A percentile compares a stretch with the other conserved stretches of the same genome.
phyloP scores from a whole-genome alignment of 2,888 invertebrate genomes.

The Onchidella celtica region DNA sequence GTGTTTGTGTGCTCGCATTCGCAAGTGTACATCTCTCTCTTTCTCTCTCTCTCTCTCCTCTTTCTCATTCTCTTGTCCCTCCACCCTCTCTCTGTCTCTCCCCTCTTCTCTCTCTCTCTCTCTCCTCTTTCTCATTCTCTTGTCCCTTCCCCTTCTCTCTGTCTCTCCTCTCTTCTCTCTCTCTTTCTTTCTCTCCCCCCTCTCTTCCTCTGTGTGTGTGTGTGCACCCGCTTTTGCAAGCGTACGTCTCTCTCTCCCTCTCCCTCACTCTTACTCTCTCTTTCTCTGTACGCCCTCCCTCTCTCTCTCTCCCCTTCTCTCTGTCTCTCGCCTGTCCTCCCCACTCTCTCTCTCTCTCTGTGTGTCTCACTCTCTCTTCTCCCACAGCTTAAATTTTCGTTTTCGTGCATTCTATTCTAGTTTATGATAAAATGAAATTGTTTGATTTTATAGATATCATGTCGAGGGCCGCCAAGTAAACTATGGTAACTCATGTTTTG shows the following conservation, averaged over 20 bases:
- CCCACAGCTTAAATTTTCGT: no score
- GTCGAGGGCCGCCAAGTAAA: no score
- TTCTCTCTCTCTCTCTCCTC: no score
- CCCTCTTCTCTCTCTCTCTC: background rate
- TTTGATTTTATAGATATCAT: no score
- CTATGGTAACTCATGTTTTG: no score
- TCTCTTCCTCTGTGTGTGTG: background rate
- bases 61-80: no score
- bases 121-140: background rate
- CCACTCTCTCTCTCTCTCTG: background rate
- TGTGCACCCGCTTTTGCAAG: background rate
- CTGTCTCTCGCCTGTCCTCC: background rate
- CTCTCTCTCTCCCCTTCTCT: background rate
- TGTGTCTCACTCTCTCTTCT: background rate
- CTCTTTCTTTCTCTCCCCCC: background rate
- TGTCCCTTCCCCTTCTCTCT: background rate
- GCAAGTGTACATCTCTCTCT: no score
- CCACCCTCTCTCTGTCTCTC: background rate
- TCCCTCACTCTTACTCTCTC: background rate
- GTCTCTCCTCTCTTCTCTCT: background rate
- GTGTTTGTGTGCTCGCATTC: no score
- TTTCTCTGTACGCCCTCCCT: background rate
- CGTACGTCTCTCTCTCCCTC: background rate
- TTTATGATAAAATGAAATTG: no score
- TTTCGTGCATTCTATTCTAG: no score